Evolutionary conservation across 2,888 invertebrate genomes (phyloP).

Genomic region (Melangyna quadrimaculata): DNA sequence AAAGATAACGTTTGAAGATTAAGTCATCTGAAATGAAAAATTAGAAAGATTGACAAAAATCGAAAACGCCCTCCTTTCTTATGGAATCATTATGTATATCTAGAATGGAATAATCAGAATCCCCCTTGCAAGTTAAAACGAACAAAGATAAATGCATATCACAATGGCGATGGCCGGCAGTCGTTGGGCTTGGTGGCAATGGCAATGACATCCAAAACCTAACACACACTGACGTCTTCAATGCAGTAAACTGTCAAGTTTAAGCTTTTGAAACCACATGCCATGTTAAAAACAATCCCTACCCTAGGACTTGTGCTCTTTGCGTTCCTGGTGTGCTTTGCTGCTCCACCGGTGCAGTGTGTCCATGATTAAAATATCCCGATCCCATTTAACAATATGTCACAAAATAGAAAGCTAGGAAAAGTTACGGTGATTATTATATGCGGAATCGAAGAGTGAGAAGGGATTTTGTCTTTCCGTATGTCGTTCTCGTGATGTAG

Average conservation of each 20-base stretch:
- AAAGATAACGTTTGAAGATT: conserved; percentile 26
- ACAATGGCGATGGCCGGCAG: neutral
- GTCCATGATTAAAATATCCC: conserved; percentile 63
- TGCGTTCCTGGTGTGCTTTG: neutral
- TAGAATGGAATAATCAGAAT: neutral
- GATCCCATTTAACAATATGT: conserved; percentile 60
- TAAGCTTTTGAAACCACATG: conserved; percentile 20
- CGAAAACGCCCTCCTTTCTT: neutral
- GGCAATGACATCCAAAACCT: neutral
- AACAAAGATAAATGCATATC: conserved; percentile 1
- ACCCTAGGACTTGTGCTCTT: neutral
- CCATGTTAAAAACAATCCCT: conserved; percentile 26
- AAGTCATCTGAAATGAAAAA: conserved; percentile 52
- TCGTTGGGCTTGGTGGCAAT: too few species aligned
- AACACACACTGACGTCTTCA: conserved; percentile 19
- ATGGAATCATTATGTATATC: neutral
- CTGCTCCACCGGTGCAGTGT: conserved; percentile 3
- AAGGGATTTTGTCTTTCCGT: neutral
- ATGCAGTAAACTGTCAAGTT: conserved; percentile 17
- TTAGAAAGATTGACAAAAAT: too few species aligned
- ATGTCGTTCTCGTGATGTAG: neutral
- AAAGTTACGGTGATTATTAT: conserved; percentile 23
- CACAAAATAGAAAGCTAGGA: conserved; percentile 19
- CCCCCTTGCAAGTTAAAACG: conserved; percentile 28
- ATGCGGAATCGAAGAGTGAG: neutral